phyloP scores from a whole-genome alignment of 2,888 invertebrate species.

The Ferdinandea cuprea region DNA sequence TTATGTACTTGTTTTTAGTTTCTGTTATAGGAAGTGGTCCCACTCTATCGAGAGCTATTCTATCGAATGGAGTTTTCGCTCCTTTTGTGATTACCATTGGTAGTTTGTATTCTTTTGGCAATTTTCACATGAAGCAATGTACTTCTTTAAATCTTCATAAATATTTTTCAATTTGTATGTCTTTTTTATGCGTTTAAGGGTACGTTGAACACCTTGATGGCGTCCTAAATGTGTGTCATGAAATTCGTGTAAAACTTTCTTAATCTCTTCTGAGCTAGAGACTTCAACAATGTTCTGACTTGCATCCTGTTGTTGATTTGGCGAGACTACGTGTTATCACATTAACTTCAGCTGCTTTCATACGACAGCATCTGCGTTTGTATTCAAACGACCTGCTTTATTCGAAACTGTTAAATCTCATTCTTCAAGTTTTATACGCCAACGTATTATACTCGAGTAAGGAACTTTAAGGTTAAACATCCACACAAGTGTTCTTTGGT shows the following conservation, averaged over 20 bases:
- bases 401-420: constrained; percentile 75
- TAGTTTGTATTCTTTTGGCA: constrained; percentile 21
- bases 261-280: constrained; percentile 6
- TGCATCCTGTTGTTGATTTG: too few relatives aligned
- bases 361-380: constrained; percentile 21
- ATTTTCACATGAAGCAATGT: not conserved
- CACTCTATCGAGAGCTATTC: too few relatives aligned
- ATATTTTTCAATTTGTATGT: constrained; percentile 2
- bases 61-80: too few relatives aligned
- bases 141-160: constrained; percentile 1
- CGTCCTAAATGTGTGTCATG: too few relatives aligned
- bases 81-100: constrained; percentile 43
- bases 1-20: constrained; percentile 16
- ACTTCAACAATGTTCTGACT: too few relatives aligned
- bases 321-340: constrained; percentile 12
- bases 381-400: constrained; percentile 20
- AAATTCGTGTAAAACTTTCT: constrained; percentile 20
- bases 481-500: constrained; percentile 76
- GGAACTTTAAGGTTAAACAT: constrained; percentile 75
- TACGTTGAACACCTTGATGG: constrained; percentile 14
- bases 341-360: constrained; percentile 12
- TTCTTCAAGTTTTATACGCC: constrained; percentile 60
- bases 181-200: not conserved
- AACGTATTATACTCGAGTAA: constrained; percentile 75
- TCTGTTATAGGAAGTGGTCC: constrained; percentile 34